Conservation (phyloP, 2,797 vertebrate species). For the Neosilurus hyrtlii region DNA sequence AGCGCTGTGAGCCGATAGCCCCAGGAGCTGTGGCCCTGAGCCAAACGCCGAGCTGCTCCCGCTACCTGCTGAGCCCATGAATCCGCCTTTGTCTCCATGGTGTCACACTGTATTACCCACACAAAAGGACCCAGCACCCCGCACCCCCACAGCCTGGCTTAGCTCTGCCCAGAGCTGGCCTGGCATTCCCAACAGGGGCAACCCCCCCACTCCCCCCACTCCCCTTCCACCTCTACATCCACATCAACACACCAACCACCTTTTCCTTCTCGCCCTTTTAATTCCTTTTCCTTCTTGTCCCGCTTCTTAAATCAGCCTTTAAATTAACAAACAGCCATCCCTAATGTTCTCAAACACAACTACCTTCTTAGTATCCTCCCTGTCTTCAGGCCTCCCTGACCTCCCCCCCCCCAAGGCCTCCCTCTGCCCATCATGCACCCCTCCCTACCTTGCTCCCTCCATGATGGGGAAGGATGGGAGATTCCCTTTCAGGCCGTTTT, state of each 20-base stretch:
- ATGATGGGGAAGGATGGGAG: conserved; percentile 78
- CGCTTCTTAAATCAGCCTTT: conserved; percentile 36
- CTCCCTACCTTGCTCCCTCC: conserved; percentile 54
- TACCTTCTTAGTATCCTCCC: conserved; percentile 18
- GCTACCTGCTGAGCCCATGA: conserved; percentile 99
- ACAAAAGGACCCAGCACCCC: conserved; percentile 79
- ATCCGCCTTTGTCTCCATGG: conserved; percentile 95
- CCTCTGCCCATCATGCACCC: conserved; percentile 65
- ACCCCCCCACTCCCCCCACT: conserved; percentile 54
- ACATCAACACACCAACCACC: conserved; percentile 49
- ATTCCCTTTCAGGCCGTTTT: conserved; percentile 87
- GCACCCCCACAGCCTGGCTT: conserved; percentile 73
- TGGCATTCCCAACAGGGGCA: conserved; percentile 83
- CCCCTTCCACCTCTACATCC: conserved; percentile 41
- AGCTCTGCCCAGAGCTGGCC: conserved; percentile 82
- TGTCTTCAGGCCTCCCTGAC: conserved; percentile 45
- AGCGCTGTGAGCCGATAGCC: conserved; percentile 73
- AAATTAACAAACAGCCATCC: conserved; percentile 36
- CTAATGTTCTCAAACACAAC: conserved; percentile 25
- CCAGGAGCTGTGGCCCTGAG: conserved; percentile 73
- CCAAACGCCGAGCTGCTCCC: conserved; percentile 83
- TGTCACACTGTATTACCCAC: conserved; percentile 97
- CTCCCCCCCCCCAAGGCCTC: conserved; percentile 63
- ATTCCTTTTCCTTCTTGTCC: conserved; percentile 32
- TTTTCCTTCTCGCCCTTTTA: conserved; percentile 36